Base-by-base conservation (phyloP, 2,888 invertebrate species). In the Atethmia centrago region DNA sequence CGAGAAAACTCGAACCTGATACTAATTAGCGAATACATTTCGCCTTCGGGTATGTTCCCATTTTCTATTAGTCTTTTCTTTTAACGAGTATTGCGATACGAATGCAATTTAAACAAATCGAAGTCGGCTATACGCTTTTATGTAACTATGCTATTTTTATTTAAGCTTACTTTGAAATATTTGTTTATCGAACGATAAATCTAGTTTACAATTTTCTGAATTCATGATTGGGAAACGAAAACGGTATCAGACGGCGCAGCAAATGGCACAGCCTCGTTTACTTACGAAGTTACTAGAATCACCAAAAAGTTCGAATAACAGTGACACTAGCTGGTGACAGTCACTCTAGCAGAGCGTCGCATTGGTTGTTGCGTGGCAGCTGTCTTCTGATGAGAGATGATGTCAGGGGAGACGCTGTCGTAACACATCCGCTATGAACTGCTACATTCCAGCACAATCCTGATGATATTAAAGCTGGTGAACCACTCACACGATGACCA, bases 1-100 rank as follows among this genome's bases (percentile, higher is more conserved):
- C 42, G 61, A 45, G 31, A 67, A 75, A 62, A 55, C 42, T 51
- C 10, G 31, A 70, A 40, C 14, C 49, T 67, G 45, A 58, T 56
- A 67, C 51, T 72, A 73, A 82, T 82, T 81, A 82, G 45, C 53
- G 14, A 59, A 77, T 77, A 61, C 40, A 70, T 70, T 64, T 65
- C 14, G 49, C 65, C 31, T 55, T 62, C 45, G 59, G 49, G 14
- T 53, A 63, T 56, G 64, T 36, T 53, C 25, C 19, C 28, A n/a
- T 25, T 53, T 55, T 69, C 42, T 47, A 49, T 71, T 63, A 71
- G 31, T 51, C 21, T 14, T 51, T 42, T 65, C n/a, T 28, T 55
- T 59, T 51, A 61, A 21, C 31, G 14, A 40, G 40, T 69, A 59
- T 68, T 61, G 19, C n/a, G 55, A 56, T 31, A 72, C 25, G 7